Percentiles rank a stretch among this genome's conserved stretches.
Conservation (phyloP, 2,888 invertebrate species). For the Antheraea assamensis region DNA sequence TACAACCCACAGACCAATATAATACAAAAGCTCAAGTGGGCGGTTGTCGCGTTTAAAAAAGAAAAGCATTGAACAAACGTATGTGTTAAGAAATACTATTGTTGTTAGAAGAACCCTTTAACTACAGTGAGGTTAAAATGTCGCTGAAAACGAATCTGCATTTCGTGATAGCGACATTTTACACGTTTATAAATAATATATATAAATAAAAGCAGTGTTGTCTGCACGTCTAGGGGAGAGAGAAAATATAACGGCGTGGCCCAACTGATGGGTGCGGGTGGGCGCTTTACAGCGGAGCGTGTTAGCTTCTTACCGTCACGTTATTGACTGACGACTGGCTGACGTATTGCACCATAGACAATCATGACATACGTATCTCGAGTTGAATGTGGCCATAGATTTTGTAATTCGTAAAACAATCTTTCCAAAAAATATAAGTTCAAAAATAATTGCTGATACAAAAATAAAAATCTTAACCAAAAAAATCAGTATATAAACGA, state of each 20-base stretch:
- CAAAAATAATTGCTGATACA: background rate
- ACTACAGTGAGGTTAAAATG: constrained; percentile 12
- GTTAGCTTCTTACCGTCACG: constrained; percentile 22
- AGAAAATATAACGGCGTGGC: constrained; percentile 48
- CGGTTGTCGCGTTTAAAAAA: background rate
- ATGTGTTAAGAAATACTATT: background rate
- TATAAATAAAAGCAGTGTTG: constrained; percentile 29
- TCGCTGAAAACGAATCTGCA: constrained; percentile 10
- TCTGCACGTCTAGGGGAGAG: constrained; percentile 31
- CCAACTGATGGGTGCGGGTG: constrained; percentile 69
- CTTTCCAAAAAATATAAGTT: background rate
- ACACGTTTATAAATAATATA: constrained; percentile 18
- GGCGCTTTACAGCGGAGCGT: constrained; percentile 61
- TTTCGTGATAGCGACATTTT: constrained; percentile 32
- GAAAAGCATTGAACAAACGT: background rate
- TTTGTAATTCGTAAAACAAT: background rate
- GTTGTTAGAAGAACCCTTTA: background rate
- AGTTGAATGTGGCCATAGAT: background rate
- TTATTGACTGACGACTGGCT: constrained; percentile 2
- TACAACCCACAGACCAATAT: constrained; percentile 17
- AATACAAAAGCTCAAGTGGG: background rate
- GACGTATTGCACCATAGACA: constrained; percentile 11
- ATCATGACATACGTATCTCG: constrained; percentile 6
- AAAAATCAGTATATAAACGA: background rate
- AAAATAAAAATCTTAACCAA: background rate